phyloP scores from a whole-genome alignment of 2,797 vertebrate genomes.

The Eutrigla gurnardus region DNA sequence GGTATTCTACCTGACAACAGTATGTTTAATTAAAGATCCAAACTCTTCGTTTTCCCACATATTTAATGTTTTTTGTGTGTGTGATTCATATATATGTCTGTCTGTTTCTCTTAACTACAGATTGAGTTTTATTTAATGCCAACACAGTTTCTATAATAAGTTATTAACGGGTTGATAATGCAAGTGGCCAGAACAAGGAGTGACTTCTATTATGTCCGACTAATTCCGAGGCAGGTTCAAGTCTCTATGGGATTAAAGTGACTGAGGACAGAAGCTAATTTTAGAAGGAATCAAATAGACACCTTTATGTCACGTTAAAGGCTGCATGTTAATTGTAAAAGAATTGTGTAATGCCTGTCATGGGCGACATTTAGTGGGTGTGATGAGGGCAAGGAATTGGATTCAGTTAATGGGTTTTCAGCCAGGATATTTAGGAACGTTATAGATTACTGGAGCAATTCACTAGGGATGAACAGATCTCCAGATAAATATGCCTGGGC shows the following conservation, averaged over 20 bases:
- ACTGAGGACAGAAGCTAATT: conserved; percentile 22
- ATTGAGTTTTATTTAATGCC: background rate
- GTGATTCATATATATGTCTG: background rate
- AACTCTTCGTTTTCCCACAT: background rate
- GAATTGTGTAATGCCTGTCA: background rate
- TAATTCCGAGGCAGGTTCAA: conserved; percentile 31
- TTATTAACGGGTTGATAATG: background rate
- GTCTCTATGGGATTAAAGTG: conserved; percentile 46
- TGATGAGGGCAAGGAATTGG: background rate
- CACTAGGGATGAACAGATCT: too few relatives aligned
- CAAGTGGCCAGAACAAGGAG: conserved; percentile 12
- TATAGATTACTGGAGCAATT: too few relatives aligned
- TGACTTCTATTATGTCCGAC: conserved; percentile 7
- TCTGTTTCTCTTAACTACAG: background rate
- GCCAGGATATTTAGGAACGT: too few relatives aligned
- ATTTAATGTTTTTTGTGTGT: background rate
- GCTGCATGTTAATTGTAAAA: background rate
- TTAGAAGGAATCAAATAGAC: conserved; percentile 18
- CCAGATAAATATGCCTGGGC: too few relatives aligned
- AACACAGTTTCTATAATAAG: background rate
- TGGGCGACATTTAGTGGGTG: background rate
- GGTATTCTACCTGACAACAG: background rate
- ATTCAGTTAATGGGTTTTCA: background rate
- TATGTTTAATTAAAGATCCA: too few relatives aligned
- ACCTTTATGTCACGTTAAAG: conserved; percentile 3